Conservation (phyloP, 1,140 invertebrate genomes). For the Philaenus spumarius region DNA sequence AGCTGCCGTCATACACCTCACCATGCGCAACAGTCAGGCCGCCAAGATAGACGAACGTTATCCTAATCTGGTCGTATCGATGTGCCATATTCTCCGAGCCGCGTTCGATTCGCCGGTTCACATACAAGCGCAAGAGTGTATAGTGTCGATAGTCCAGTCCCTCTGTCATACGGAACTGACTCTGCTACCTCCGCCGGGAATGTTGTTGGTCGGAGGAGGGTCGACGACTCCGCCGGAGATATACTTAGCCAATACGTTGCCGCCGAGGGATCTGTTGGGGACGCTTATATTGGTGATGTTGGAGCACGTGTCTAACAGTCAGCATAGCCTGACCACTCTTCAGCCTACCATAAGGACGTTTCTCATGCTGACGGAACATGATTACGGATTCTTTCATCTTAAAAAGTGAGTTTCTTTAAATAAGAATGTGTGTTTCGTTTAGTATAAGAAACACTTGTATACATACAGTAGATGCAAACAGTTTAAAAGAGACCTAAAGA, state of each 20-base stretch:
- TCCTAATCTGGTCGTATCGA: constrained; percentile 54
- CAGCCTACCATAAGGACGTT: constrained; percentile 63
- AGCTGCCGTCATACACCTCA: constrained; percentile 59
- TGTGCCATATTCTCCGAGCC: constrained; percentile 59
- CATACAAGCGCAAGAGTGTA: constrained; percentile 51
- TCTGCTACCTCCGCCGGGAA: constrained; percentile 42
- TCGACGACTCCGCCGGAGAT: constrained; percentile 37
- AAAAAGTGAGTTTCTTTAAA: constrained; percentile 45
- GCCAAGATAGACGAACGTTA: constrained; percentile 66
- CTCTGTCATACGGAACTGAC: constrained; percentile 73
- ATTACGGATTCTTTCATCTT: constrained; percentile 75
- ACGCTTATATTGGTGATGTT: constrained; percentile 58
- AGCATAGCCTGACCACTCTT: constrained; percentile 59
- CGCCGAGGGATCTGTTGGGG: constrained; percentile 57
- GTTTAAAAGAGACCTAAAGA: too few relatives aligned
- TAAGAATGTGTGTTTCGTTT: too few relatives aligned
- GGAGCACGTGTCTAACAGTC: constrained; percentile 56
- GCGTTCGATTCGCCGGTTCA: constrained; percentile 34
- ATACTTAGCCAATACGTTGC: constrained; percentile 60
- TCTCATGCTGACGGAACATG: constrained; percentile 72
- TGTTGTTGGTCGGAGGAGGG: constrained; percentile 18
- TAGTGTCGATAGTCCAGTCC: constrained; percentile 61
- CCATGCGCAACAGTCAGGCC: constrained; percentile 30
- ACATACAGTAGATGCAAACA: too few relatives aligned
- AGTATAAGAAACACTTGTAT: too few relatives aligned